Conservation (phyloP, 2,888 invertebrate species). For the Crossocerus cetratus region DNA sequence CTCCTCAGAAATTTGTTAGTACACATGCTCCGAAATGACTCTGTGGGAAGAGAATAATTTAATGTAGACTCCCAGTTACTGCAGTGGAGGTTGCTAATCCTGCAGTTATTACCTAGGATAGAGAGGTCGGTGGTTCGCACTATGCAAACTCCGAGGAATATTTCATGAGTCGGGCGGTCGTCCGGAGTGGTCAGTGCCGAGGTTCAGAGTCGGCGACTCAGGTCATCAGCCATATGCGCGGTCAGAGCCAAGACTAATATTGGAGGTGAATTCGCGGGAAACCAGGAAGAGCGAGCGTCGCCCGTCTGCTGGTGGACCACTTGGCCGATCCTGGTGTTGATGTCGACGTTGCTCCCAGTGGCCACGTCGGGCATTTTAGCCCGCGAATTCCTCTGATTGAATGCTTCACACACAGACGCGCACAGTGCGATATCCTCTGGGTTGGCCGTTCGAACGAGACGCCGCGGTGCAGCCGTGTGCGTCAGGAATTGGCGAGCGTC, state of each 20-base stretch:
- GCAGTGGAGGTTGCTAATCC: conserved; percentile 18
- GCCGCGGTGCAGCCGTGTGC: conserved; percentile 39
- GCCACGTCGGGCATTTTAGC: conserved; percentile 63
- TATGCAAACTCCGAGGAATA: conserved; percentile 12
- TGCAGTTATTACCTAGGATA: conserved; percentile 19
- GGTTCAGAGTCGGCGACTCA: conserved; percentile 32
- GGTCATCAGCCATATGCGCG: conserved; percentile 36
- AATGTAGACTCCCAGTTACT: neutral
- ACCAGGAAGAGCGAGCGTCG: conserved; percentile 39
- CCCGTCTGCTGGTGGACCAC: conserved; percentile 35
- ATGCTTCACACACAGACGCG: conserved; percentile 21
- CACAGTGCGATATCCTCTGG: conserved; percentile 22
- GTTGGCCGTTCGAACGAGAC: conserved; percentile 41
- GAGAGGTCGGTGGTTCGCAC: neutral
- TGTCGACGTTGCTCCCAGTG: conserved; percentile 50
- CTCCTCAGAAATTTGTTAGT: neutral
- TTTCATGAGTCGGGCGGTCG: conserved; percentile 10
- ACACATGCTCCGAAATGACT: conserved; percentile 18
- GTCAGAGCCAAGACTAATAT: conserved; percentile 18
- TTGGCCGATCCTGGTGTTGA: conserved; percentile 41
- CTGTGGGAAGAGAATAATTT: no score
- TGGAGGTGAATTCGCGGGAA: conserved; percentile 44
- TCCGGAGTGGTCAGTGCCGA: conserved; percentile 8
- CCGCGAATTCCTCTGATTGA: conserved; percentile 50
- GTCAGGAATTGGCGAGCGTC: conserved; percentile 66